Evolutionary conservation across 2,113 vertebrate genomes (phyloP).

Genomic region (Rhinogobius similis): DNA sequence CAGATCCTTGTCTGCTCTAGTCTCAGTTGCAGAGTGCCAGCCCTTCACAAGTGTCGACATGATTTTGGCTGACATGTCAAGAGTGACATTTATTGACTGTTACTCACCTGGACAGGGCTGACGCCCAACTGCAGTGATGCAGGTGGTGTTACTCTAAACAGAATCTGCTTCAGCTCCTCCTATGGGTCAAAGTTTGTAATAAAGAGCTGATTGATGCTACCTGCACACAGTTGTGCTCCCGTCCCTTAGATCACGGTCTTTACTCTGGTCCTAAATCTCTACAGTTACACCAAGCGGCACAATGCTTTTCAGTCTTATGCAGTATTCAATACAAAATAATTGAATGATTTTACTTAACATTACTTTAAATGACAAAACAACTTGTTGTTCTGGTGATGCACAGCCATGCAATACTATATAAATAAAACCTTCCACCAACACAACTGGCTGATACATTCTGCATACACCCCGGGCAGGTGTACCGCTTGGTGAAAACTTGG

Average conservation of each 20-base stretch:
- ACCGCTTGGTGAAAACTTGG: not conserved
- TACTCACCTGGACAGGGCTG: slow-evolving; percentile 61
- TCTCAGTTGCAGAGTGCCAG: slow-evolving; percentile 30
- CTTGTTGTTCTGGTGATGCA: not conserved
- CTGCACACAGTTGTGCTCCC: slow-evolving; percentile 34
- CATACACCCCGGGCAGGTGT: not conserved
- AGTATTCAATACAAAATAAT: not conserved
- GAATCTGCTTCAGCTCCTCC: slow-evolving; percentile 54
- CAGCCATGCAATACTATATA: not conserved
- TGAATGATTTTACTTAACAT: not conserved
- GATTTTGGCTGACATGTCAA: slow-evolving; percentile 27
- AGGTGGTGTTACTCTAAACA: slow-evolving; percentile 69
- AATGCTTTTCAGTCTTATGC: not conserved
- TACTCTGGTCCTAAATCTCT: slow-evolving; percentile 7
- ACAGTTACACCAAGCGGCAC: not conserved
- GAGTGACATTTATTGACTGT: slow-evolving; percentile 70
- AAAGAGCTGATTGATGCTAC: slow-evolving; percentile 60
- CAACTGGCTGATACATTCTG: not conserved
- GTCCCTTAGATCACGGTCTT: slow-evolving; percentile 28
- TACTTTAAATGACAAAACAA: not conserved
- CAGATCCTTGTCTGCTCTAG: not conserved
- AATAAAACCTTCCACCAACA: not conserved
- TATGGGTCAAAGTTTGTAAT: slow-evolving; percentile 75
- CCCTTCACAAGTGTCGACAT: slow-evolving; percentile 14
- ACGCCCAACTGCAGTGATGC: slow-evolving; percentile 31